These are phyloP conservation scores for Drosophila erecta DNA, from an alignment of 1,140 invertebrate genomes.

Conservation along the genomic window DNA sequence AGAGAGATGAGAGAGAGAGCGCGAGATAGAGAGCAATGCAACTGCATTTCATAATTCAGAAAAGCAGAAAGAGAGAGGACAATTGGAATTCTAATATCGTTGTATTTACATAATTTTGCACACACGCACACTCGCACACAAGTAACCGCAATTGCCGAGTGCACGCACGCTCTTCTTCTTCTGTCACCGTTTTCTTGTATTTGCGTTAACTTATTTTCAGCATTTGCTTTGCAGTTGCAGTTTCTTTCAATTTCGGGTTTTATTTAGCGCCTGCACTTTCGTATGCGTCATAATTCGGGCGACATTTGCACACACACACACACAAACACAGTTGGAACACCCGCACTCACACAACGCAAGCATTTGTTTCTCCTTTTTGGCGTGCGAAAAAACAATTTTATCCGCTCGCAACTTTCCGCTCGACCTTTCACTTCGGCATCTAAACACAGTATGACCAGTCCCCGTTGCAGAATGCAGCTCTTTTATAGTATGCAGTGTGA, in stretches of 20 bases:
- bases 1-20: constrained; percentile 3
- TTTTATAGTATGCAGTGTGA: background rate
- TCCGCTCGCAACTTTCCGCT: constrained; percentile 12
- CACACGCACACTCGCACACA: constrained; percentile 26
- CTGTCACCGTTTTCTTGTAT: constrained; percentile 35
- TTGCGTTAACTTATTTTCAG: constrained; percentile 32
- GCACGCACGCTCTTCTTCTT: constrained; percentile 61
- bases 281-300: constrained; percentile 71
- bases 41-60: constrained; percentile 50
- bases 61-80: constrained; percentile 45
- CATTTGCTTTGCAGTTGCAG: constrained; percentile 30
- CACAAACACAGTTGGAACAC: constrained; percentile 34
- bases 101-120: constrained; percentile 79
- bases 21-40: constrained; percentile 13
- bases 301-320: constrained; percentile 56
- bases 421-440: constrained; percentile 13
- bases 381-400: constrained; percentile 44
- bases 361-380: constrained; percentile 63
- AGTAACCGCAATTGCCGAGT: constrained; percentile 51
- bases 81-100: constrained; percentile 69
- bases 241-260: constrained; percentile 29
- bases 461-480: background rate
- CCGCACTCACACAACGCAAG: constrained; percentile 51
- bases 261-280: constrained; percentile 42
- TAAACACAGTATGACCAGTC: constrained; percentile 13